phyloP scores from a whole-genome alignment of 2,113 vertebrate genomes.

The Elephantulus edwardii region DNA sequence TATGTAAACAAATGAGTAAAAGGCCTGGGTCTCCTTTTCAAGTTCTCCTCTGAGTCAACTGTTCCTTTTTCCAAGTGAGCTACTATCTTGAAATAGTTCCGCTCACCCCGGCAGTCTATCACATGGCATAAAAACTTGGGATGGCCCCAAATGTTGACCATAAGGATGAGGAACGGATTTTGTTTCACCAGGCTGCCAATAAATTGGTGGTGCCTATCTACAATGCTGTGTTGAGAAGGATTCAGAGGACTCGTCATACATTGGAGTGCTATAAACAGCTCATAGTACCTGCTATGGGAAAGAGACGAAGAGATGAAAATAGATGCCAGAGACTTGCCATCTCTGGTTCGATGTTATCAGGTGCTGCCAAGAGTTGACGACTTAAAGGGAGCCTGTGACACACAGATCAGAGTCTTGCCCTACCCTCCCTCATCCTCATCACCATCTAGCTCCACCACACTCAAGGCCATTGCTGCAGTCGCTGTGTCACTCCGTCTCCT shows the following conservation, averaged over 20 bases:
- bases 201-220: background rate
- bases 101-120: background rate
- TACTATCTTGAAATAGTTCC: background rate
- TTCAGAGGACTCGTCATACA: background rate
- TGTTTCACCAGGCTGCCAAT: background rate
- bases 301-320: too few species aligned
- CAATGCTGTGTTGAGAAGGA: background rate
- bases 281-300: background rate
- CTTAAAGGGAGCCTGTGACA: too few species aligned
- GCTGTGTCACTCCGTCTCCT: too few species aligned
- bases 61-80: background rate
- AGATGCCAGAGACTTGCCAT: too few species aligned
- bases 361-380: too few species aligned
- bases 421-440: too few species aligned
- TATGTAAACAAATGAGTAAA: accelerated
- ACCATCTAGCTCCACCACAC: too few species aligned
- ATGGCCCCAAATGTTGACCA: background rate
- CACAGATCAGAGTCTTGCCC: too few species aligned
- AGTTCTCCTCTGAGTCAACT: background rate
- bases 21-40: background rate
- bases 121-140: background rate
- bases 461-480: too few species aligned
- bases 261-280: background rate
- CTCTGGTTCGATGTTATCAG: too few species aligned
- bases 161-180: background rate